These are phyloP conservation scores for Labeo calbasu DNA, from an alignment of 2,797 vertebrate genomes.

Conservation along the genomic window DNA sequence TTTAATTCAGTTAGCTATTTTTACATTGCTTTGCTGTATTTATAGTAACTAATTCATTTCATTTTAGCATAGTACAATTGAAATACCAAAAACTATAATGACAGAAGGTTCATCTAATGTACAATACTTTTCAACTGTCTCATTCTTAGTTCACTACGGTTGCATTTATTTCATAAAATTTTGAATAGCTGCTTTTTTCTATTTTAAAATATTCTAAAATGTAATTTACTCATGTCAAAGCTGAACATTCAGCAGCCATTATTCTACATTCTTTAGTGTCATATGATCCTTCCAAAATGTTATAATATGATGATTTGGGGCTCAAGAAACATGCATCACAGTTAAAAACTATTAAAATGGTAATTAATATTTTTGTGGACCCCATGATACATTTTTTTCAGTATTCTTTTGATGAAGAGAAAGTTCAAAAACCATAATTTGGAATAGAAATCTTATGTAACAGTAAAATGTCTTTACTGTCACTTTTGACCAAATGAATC, in stretches of 20 bases:
- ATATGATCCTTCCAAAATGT: not conserved
- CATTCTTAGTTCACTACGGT: not conserved
- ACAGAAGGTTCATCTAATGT: too few species aligned
- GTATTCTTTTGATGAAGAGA: too few species aligned
- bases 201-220: not conserved
- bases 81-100: too few species aligned
- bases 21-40: not conserved
- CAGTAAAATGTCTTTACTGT: too few species aligned
- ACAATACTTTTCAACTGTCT: not conserved
- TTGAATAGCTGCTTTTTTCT: not conserved
- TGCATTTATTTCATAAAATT: not conserved
- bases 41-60: not conserved
- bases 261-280: not conserved
- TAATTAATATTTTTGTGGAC: too few species aligned
- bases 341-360: too few species aligned
- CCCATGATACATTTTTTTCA: too few species aligned
- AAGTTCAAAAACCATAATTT: too few species aligned
- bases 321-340: not conserved
- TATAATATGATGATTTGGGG: not conserved
- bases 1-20: not conserved
- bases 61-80: too few species aligned
- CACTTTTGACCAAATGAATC: too few species aligned
- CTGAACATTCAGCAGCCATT: not conserved
- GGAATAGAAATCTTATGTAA: too few species aligned
- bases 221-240: not conserved